phyloP scores from a whole-genome alignment of 2,888 invertebrate species.

The Campoplex nolae region DNA sequence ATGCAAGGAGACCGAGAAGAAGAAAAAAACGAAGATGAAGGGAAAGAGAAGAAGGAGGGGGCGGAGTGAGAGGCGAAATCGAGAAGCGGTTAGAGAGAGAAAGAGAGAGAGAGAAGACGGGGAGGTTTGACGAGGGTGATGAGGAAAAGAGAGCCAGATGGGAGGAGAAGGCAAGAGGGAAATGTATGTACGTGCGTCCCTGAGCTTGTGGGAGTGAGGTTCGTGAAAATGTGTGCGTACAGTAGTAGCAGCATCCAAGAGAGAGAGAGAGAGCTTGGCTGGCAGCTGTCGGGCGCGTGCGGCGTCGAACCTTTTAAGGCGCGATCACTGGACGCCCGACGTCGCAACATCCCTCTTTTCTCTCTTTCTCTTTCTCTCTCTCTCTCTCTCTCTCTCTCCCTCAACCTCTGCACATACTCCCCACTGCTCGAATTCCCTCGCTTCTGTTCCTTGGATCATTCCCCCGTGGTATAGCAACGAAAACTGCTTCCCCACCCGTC shows the following conservation, averaged over 20 bases:
- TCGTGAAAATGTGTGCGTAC: slow-evolving; percentile 9
- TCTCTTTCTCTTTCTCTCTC: slow-evolving; percentile 67
- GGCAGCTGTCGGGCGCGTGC: slow-evolving; percentile 84
- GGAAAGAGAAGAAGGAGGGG: slow-evolving; percentile 25
- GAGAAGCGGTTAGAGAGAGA: slow-evolving; percentile 39
- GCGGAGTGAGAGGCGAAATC: slow-evolving; percentile 30
- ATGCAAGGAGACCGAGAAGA: not conserved
- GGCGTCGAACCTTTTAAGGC: slow-evolving; percentile 85
- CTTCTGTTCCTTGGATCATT: slow-evolving; percentile 10
- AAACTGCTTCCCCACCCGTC: not conserved
- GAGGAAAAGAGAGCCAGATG: slow-evolving; percentile 51
- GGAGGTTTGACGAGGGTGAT: slow-evolving; percentile 33
- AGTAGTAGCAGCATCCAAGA: slow-evolving; percentile 33
- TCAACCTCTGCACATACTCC: slow-evolving; percentile 9
- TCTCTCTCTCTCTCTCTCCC: slow-evolving; percentile 40
- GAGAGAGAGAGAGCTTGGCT: slow-evolving; percentile 69
- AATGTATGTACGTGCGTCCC: slow-evolving; percentile 22
- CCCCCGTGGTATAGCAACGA: slow-evolving; percentile 1
- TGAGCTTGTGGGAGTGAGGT: slow-evolving; percentile 5
- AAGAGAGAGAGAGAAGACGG: not conserved
- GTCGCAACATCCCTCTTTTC: slow-evolving; percentile 80
- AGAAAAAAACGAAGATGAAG: slow-evolving; percentile 3
- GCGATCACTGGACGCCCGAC: slow-evolving; percentile 84
- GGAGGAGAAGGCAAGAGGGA: slow-evolving; percentile 45
- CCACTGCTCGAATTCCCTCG: slow-evolving; percentile 8